Percentiles rank a stretch among this genome's conserved stretches.
phyloP scores from a whole-genome alignment of 2,797 vertebrate species.

The Pogonophryne albipinna region DNA sequence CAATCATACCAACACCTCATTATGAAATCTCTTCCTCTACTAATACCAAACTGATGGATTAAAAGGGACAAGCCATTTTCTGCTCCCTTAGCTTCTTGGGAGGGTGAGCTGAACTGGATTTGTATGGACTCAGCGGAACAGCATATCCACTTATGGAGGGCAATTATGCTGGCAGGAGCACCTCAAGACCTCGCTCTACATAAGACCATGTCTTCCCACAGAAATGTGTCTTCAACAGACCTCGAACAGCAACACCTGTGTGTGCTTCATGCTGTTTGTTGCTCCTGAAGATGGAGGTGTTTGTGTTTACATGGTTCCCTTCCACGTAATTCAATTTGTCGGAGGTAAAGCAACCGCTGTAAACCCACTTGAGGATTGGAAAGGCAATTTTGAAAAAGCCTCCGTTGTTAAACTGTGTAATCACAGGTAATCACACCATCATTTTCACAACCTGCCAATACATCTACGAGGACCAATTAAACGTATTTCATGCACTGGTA shows the following conservation, averaged over 20 bases:
- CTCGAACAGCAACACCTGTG: conserved; percentile 37
- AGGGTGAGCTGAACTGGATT: conserved; percentile 74
- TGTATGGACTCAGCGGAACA: conserved; percentile 73
- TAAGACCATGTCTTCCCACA: conserved; percentile 24
- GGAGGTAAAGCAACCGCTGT: conserved; percentile 21
- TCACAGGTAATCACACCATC: conserved; percentile 35
- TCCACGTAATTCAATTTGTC: conserved; percentile 56
- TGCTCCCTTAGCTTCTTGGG: conserved; percentile 68
- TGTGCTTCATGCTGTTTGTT: conserved; percentile 27
- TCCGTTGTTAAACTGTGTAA: conserved; percentile 33
- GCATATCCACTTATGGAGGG: conserved; percentile 72
- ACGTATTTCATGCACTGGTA: background rate
- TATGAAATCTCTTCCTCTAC: conserved; percentile 47
- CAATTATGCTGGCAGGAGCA: conserved; percentile 73
- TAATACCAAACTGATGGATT: conserved; percentile 71
- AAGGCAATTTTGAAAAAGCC: conserved; percentile 39
- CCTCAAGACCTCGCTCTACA: conserved; percentile 59
- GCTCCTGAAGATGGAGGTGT: conserved; percentile 37
- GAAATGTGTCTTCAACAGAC: conserved; percentile 38
- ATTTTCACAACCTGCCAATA: conserved; percentile 32
- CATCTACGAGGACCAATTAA: conserved; percentile 13
- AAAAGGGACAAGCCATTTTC: conserved; percentile 78
- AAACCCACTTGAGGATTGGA: conserved; percentile 41
- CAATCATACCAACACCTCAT: conserved; percentile 47
- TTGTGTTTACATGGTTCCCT: conserved; percentile 42